phyloP scores from a whole-genome alignment of 2,888 invertebrate species.

The Blastobasis adustella region DNA sequence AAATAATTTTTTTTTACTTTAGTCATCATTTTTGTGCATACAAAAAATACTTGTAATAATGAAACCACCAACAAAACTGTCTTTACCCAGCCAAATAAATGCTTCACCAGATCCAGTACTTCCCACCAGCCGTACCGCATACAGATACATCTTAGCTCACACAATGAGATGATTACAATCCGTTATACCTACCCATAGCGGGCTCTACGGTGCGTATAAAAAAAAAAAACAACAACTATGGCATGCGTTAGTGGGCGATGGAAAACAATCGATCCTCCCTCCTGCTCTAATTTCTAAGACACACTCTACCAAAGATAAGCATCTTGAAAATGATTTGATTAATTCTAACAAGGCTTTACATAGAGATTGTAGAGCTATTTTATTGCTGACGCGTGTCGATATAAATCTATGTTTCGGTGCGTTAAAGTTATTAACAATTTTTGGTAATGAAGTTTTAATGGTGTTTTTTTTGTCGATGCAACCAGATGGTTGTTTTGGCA shows the following conservation, averaged over 20 bases:
- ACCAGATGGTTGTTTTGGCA: not conserved
- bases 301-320: constrained; percentile 50
- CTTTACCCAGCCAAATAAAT: not conserved
- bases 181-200: constrained; percentile 61
- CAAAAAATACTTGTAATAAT: no score
- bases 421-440: constrained; percentile 58
- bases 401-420: constrained; percentile 48
- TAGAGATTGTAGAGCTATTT: constrained; percentile 59
- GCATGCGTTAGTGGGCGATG: constrained; percentile 65
- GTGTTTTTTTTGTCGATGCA: constrained; percentile 22
- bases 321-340: constrained; percentile 69
- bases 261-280: constrained; percentile 66
- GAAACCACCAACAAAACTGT: not conserved
- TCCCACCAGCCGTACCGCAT: constrained; percentile 27
- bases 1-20: no score
- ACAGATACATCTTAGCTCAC: constrained; percentile 61
- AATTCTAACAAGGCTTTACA: constrained; percentile 64
- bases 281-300: constrained; percentile 69
- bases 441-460: constrained; percentile 56
- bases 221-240: constrained; percentile 55
- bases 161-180: constrained; percentile 74
- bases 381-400: constrained; percentile 72
- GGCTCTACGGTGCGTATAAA: constrained; percentile 37
- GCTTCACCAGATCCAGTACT: constrained; percentile 20
- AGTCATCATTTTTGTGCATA: no score